phyloP scores from a whole-genome alignment of 2,797 vertebrate genomes.

The Parauchenoglanis ngamensis region DNA sequence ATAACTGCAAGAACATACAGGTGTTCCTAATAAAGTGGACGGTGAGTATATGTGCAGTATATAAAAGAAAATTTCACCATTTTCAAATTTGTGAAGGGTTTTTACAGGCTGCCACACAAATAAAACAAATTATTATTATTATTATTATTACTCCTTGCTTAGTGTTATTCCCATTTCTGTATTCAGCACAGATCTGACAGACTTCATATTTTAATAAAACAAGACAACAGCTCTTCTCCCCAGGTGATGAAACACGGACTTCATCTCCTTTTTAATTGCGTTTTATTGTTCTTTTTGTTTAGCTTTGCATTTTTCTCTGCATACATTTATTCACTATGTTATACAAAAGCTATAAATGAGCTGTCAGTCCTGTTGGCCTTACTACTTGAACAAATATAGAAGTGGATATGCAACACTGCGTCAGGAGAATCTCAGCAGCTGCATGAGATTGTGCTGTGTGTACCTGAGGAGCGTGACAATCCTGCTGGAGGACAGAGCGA shows the following conservation, averaged over 20 bases:
- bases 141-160: neutral
- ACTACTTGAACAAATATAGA: neutral
- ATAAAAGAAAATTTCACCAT: no score
- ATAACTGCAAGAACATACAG: no score
- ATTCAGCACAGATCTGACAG: neutral
- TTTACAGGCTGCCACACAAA: no score
- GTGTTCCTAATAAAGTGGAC: no score
- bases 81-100: no score
- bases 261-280: neutral
- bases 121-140: no score
- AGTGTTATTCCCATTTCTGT: neutral
- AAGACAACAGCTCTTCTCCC: neutral
- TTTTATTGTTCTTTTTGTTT: neutral
- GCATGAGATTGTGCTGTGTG: neutral
- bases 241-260: neutral
- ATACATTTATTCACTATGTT: neutral
- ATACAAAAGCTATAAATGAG: neutral
- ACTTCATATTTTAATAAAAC: conserved; percentile 1
- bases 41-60: no score
- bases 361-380: neutral
- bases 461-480: neutral
- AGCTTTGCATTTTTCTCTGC: neutral
- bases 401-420: neutral
- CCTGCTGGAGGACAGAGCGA: neutral
- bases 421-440: neutral